Evolutionary conservation across 2,797 vertebrate species (phyloP).

Genomic region (Lacerta bilineata): DNA sequence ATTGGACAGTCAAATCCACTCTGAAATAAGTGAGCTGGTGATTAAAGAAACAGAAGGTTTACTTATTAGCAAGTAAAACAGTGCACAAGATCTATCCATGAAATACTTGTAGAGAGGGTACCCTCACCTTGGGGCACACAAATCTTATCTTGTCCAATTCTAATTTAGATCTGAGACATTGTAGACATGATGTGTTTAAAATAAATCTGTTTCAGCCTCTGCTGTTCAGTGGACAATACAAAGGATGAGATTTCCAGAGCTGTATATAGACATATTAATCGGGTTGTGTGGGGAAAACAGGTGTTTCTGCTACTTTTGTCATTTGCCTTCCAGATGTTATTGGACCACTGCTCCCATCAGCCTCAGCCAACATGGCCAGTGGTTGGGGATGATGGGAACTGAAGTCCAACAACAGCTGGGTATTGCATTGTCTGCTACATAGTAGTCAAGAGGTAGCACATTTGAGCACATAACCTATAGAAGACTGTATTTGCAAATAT

Average conservation of each 20-base stretch:
- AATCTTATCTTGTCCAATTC: neutral
- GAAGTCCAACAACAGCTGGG: neutral
- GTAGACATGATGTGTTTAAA: neutral
- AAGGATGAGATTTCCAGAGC: neutral
- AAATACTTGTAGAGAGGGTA: constrained; percentile 14
- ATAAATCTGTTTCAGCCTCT: neutral
- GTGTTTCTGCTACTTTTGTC: constrained; percentile 9
- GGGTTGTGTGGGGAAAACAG: neutral
- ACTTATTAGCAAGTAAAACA: neutral
- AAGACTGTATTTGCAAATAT: constrained; percentile 12
- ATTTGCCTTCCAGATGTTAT: neutral
- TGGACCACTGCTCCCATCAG: too few species aligned
- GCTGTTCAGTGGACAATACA: neutral
- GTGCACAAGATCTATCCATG: constrained; percentile 8
- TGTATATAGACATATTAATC: neutral
- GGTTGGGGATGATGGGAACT: too few species aligned
- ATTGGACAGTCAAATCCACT: neutral
- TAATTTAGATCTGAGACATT: neutral
- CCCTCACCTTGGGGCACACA: fast-evolving
- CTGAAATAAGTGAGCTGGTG: neutral
- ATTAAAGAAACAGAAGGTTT: constrained; percentile 10
- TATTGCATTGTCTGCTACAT: neutral
- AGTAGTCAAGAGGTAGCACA: neutral
- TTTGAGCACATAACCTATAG: constrained; percentile 5
- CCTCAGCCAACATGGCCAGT: too few species aligned